Percentiles rank a stretch among this genome's conserved stretches.
Conservation (phyloP, 2,113 vertebrate species). For the Cebidichthys violaceus region DNA sequence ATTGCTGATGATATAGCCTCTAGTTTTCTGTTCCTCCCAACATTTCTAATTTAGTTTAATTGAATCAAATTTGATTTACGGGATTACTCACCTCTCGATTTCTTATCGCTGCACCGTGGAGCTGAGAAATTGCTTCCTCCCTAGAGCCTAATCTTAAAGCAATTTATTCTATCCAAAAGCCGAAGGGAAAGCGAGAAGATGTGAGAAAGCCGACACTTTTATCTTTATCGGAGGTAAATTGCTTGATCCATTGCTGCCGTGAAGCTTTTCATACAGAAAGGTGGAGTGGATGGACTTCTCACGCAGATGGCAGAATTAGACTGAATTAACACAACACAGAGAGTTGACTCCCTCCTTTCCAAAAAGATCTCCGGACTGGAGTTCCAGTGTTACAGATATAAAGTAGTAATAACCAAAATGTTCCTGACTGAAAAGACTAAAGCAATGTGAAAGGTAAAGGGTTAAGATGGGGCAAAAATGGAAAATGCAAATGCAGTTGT, state of each 20-base stretch:
- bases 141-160: conserved; percentile 53
- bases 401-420: not conserved
- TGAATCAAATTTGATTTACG: conserved; percentile 57
- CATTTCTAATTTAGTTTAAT: conserved; percentile 49
- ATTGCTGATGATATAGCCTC: conserved; percentile 16
- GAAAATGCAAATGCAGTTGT: not conserved
- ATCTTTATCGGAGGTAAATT: conserved; percentile 46
- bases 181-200: conserved; percentile 17
- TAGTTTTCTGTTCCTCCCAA: conserved; percentile 31
- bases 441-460: conserved; percentile 10
- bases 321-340: not conserved
- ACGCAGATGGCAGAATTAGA: conserved; percentile 13
- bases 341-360: not conserved
- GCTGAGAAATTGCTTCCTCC: conserved; percentile 62
- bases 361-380: not conserved
- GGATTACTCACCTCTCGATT: conserved; percentile 44
- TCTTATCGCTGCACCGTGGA: conserved; percentile 49
- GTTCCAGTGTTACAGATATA: not conserved
- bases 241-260: conserved; percentile 3
- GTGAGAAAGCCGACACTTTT: conserved; percentile 35
- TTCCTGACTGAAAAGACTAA: not conserved
- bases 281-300: not conserved
- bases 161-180: conserved; percentile 56
- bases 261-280: conserved; percentile 18
- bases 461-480: not conserved